Evolutionary conservation across 2,888 invertebrate species (phyloP), one percentile per base, ranked within the genome.

Genomic region (Harmothoe impar): DNA sequence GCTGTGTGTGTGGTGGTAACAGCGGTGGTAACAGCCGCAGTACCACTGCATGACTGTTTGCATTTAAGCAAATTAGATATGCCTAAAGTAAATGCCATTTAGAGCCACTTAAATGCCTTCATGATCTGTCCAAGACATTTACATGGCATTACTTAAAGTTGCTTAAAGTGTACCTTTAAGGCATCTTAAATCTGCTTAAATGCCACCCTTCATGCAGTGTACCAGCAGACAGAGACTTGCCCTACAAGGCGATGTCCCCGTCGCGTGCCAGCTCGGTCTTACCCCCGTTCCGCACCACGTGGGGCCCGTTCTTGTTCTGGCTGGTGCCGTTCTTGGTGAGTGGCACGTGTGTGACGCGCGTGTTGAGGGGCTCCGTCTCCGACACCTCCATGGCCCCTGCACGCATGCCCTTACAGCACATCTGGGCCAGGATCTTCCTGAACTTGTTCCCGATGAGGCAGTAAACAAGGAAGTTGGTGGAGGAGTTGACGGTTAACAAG

Each of bases 361-460:
- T 89, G 33, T 91, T 91, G 54, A 91, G 86, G 35, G 91, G 91
- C 88, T 91, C 91, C 3, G 89, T 89, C 54, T 91, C 91, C 7
- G 91, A 91, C 35, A 91, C 86, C 68, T 91, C 91, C 62, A 77
- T 43, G 35, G 51, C 51, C 0, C 23, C 33, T 0, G 29, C 25
- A 43, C 31, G 29, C 0, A 5, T 56, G 17, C 43, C 29, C 43
- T 77, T 10, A 81, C 90, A 72, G 88, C 92, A 91, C 90, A 92
- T 85, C 52, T 89, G 72, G 31, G 84, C 52, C 20, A 92, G 91
- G 84, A 92, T 92, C 52, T 91, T 91, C 15, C 92, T 90, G 89
- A 92, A 92, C 89, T 92, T 92, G 62, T 90, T 88, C 17, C 92
- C 92, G 43, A 92, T 91, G 77, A 92, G 91, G 77, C 92, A 92